A percentile compares a stretch with the other conserved stretches of the same genome.
Conservation (phyloP, 2,888 invertebrate species). For the Lasioglossum leucozonium region DNA sequence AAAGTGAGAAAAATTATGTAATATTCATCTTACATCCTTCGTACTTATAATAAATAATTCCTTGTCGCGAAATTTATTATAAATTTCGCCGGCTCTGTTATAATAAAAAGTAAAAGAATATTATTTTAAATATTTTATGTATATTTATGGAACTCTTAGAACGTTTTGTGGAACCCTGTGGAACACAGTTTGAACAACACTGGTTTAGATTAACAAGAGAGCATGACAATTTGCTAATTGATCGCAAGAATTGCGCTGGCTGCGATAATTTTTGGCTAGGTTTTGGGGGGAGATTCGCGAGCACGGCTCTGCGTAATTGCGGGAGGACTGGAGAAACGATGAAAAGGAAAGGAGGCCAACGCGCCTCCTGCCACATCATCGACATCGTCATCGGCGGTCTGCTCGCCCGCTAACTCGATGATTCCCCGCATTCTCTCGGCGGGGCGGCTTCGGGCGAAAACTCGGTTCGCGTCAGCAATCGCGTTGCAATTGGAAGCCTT, state of each 20-base stretch:
- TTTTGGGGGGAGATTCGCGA: background rate
- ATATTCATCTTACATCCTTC: too few species aligned
- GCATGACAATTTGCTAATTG: background rate
- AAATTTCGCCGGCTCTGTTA: too few species aligned
- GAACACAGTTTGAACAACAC: too few species aligned
- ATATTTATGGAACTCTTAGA: too few species aligned
- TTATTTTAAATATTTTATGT: too few species aligned
- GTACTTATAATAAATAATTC: too few species aligned
- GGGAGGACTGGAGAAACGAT: background rate
- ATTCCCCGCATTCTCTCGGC: conserved; percentile 68
- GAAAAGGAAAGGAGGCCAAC: conserved; percentile 69
- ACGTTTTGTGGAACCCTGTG: too few species aligned
- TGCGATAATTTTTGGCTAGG: background rate
- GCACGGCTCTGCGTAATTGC: background rate
- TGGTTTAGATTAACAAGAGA: too few species aligned
- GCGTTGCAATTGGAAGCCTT: background rate
- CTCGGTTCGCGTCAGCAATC: background rate
- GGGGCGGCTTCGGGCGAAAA: background rate
- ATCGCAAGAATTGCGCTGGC: background rate
- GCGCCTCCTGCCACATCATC: conserved; percentile 72
- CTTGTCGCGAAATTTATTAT: too few species aligned
- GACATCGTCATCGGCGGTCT: conserved; percentile 33
- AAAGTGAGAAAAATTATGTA: too few species aligned
- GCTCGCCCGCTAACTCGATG: conserved; percentile 73
- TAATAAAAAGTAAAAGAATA: too few species aligned